Base-by-base conservation (phyloP, 2,888 invertebrate species). In the Ischnura elegans region DNA sequence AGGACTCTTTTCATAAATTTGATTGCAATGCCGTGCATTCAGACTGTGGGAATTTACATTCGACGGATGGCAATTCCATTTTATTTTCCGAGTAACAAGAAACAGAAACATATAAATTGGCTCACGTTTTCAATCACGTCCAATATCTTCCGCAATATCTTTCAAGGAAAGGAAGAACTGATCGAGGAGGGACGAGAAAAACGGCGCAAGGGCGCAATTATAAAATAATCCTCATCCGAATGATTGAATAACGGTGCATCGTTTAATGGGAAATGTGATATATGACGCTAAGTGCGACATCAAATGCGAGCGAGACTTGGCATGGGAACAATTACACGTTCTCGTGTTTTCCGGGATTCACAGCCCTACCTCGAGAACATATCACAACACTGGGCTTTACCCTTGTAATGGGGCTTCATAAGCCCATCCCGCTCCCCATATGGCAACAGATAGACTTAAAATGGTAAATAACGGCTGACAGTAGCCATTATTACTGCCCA, bases 211-310 rank as follows among this genome's bases (percentile, higher is more conserved):
- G 76, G 36, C 76, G 76, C 36, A 36, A 76, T 76, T 36, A 76
- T 36, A 76, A 36, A 29, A 36, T 36, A 36, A 36, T 36, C 36
- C 76, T 36, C 29, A 76, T 76, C 36, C 76, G 29, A 76, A 13
- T 36, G 36, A 76, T 76, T 76, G 76, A 76, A 76, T 76, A 76
- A 76, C 36, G 76, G 76, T 76, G 13, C 76, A 36, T 76, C 76
- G 36, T 76, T 76, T 76, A 76, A 0, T 76, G 13, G 76, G 13
- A 10, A 36, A 13, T 8, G 76, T 76, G 76, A 76, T 36, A 76
- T 76, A 36, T 5, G 29, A 8, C 6, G 36, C 10, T 13, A 13
- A 76, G 29, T 16, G 76, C 1, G 76, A 76, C 76, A 36, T n/a
- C 61, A 61, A n/a, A 76, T 76, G 2, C 16, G 16, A 76, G 2